Percentiles rank a stretch among this genome's conserved stretches.
Conservation (phyloP, 2,888 invertebrate species). For the Platycheirus albimanus region DNA sequence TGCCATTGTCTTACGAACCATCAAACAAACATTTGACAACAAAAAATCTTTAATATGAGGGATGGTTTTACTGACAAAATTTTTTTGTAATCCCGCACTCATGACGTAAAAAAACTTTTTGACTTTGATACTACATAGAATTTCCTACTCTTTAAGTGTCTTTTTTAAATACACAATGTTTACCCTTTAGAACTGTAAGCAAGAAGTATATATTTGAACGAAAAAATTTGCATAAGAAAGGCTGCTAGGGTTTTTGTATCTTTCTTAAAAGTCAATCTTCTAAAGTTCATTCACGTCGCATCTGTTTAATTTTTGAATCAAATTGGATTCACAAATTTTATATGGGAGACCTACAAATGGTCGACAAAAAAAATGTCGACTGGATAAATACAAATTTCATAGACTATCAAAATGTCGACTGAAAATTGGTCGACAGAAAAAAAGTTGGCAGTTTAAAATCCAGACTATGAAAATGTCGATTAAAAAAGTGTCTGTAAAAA, state of each 20-base stretch:
- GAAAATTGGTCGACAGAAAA: no score
- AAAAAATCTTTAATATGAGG: slow-evolving; percentile 1
- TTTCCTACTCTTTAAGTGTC: slow-evolving; percentile 33
- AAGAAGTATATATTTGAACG: background rate
- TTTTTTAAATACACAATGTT: slow-evolving; percentile 58
- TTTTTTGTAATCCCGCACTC: no score
- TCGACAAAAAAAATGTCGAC: no score
- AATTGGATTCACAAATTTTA: background rate
- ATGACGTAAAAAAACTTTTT: slow-evolving; percentile 2
- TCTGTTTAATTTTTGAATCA: slow-evolving; percentile 37
- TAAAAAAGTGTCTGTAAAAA: no score
- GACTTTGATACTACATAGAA: slow-evolving; percentile 9
- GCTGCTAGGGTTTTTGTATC: background rate
- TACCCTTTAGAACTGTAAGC: slow-evolving; percentile 31
- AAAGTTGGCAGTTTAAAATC: no score
- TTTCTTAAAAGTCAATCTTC: slow-evolving; percentile 9
- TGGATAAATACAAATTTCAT: no score
- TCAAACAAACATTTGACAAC: slow-evolving; percentile 50
- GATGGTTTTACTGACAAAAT: slow-evolving; percentile 34
- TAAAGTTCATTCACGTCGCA: slow-evolving; percentile 15
- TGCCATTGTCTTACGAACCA: slow-evolving; percentile 48
- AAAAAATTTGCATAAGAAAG: slow-evolving; percentile 53
- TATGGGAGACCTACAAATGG: no score
- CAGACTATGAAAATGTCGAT: no score
- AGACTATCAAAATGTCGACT: no score